Evolutionary conservation across 2,113 vertebrate species (phyloP), one percentile per base, ranked within the genome.

Genomic region (Anhinga rufa): DNA sequence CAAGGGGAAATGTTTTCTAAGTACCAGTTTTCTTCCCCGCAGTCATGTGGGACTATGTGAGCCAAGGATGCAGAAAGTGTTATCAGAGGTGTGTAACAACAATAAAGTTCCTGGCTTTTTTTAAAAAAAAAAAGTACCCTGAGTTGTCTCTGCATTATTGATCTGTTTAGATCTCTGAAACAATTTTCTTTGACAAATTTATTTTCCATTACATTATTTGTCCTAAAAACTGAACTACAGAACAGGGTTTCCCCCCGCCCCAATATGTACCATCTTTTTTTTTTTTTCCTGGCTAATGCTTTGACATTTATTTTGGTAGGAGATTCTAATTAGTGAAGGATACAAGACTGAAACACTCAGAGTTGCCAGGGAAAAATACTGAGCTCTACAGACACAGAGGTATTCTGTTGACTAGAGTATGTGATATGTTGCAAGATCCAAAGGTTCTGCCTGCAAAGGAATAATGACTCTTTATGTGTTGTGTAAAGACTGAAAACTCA

Each of bases 1-100:
- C 32, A 96, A 97, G 51, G 60, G 70, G 86, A 96, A 97, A 97
- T 90, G 55, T 96, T 97, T 97, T 72, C 92, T 72, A 96, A 93
- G 82, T 74, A 93, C 46, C 38, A 71, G 38, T 9, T 42, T 93
- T 92, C 80, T 92, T 95, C 36, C 48, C 24, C 12, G 8, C 25
- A 76, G 44, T 89, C 75, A 92, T 64, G 29, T 24, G 69, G 46
- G 81, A 85, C n/a, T 84, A n/a, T 52, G 32, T 69, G 82, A 97
- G 91, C 88, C 97, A 97, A 93, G 25, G 55, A 93, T 72, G 21
- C 76, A 96, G 80, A 82, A 89, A 96, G 26, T 87, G 44, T 94
- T 91, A 97, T 81, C 90, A 96, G 89, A 97, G 88, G 62, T 95
- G 64, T 72, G 70, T 40, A 81, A 86, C 78, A 96, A 92, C 87